phyloP scores from a whole-genome alignment of 2,113 vertebrate genomes.

The Rhinolophus ferrumequinum region DNA sequence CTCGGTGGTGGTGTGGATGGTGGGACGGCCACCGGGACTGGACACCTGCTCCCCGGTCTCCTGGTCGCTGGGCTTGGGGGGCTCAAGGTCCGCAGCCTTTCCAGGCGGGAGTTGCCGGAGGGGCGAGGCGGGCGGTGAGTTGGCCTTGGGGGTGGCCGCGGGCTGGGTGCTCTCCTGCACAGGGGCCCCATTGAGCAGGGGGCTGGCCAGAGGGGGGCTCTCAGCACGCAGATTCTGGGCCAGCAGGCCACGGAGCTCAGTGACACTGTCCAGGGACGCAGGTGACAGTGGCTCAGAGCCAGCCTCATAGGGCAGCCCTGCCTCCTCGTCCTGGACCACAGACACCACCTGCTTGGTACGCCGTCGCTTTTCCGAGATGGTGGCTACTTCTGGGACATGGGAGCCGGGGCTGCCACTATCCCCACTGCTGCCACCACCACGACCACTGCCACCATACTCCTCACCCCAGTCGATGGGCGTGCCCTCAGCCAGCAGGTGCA shows the following conservation, averaged over 20 bases:
- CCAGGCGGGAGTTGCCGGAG: neutral
- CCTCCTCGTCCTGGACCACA: conserved; percentile 91
- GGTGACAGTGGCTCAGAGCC: conserved; percentile 79
- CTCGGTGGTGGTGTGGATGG: conserved; percentile 70
- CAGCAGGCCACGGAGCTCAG: conserved; percentile 87
- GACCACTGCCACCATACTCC: conserved; percentile 76
- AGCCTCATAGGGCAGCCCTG: conserved; percentile 85
- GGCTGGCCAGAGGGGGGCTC: neutral
- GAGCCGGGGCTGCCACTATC: neutral
- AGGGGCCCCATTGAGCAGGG: conserved; percentile 79
- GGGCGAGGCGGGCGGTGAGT: conserved; percentile 64
- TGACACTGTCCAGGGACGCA: conserved; percentile 84
- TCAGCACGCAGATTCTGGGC: conserved; percentile 81
- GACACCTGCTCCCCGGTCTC: conserved; percentile 79
- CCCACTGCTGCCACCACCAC: neutral
- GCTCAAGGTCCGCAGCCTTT: conserved; percentile 58
- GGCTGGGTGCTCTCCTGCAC: neutral
- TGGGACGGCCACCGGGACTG: fast-evolving
- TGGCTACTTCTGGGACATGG: conserved; percentile 63
- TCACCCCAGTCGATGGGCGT: conserved; percentile 90
- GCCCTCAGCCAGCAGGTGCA: conserved; percentile 91
- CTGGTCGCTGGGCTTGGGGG: conserved; percentile 78
- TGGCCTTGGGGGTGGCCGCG: conserved; percentile 53
- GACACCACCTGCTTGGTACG: conserved; percentile 94
- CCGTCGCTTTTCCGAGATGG: conserved; percentile 76